Base-by-base conservation (phyloP, 2,113 vertebrate species). In the Laticauda laticaudata region DNA sequence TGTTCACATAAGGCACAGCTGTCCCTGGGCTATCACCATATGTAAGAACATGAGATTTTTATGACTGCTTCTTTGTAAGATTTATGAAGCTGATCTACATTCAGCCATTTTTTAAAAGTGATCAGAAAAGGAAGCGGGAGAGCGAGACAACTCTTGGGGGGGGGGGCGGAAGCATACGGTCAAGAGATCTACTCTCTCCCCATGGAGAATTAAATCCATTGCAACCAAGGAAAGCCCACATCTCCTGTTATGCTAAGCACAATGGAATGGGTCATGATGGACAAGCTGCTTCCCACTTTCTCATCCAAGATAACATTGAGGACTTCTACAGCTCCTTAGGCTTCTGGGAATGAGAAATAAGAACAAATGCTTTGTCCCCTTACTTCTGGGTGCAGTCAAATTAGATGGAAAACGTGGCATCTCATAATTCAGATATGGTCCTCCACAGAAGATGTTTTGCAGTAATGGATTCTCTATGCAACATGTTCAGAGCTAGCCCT, bases 51-150 rank as follows among this genome's bases (percentile, higher is more conserved):
- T 97, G 94, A 95, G 97, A 8, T 96, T 96, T 98, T 98, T 98
- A 97, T 97, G 96, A 97, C 97, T 98, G 97, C 97, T 97, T 98
- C 97, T 98, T 96, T 96, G 96, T 92, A 98, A 98, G 98, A 99
- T 99, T 99, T 98, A 99, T 99, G 97, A 97, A 97, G 96, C 97
- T 98, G 98, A 98, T 97, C 94, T 97, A 98, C 55, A 94, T 98
- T 98, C 98, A 98, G 98, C 98, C 97, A 97, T 98, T 98, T 98
- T 99, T 98, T 97, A 98, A 95, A 97, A 53, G 75, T 86, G 88
- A 89, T 39, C 23, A n/a, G 43, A 90, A 90, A 90, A 92, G 45
- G 75, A 39, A n/a, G 11, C 8, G 3, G 51, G 26, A 53, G 48
- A 56, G 24, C 15, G 4, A 56, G 24, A 43, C 88, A 48, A 26